Percentiles rank a stretch among this genome's conserved stretches.
phyloP scores from a whole-genome alignment of 2,888 invertebrate species.

The Pseudanteris insignis region DNA sequence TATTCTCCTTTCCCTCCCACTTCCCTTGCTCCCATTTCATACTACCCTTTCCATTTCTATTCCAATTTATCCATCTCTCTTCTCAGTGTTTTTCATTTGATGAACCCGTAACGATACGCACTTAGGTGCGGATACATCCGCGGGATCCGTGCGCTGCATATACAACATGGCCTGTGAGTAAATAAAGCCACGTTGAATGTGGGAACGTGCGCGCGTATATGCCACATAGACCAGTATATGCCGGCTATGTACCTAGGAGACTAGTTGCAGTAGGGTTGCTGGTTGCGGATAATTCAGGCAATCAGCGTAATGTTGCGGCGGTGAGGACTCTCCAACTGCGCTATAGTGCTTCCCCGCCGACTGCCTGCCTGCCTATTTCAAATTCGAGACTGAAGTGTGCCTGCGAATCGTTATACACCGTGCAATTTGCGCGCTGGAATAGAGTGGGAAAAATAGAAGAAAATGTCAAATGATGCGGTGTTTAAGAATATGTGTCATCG shows the following conservation, averaged over 20 bases:
- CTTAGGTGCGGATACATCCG: constrained; percentile 30
- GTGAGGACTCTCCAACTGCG: constrained; percentile 60
- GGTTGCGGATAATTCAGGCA: constrained; percentile 66
- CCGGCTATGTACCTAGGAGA: constrained; percentile 48
- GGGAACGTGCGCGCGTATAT: constrained; percentile 20
- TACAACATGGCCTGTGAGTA: constrained; percentile 28
- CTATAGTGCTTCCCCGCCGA: constrained; percentile 44
- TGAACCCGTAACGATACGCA: constrained; percentile 29
- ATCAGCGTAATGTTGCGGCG: constrained; percentile 64
- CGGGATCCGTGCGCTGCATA: constrained; percentile 28
- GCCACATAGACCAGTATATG: constrained; percentile 21
- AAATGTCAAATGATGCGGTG: constrained; percentile 9
- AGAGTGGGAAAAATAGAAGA: constrained; percentile 2
- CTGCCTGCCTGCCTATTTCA: constrained; percentile 36
- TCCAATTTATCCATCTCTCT: constrained; percentile 18
- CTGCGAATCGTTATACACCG: constrained; percentile 34
- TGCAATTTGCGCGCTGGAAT: constrained; percentile 8
- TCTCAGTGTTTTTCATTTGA: constrained; percentile 51
- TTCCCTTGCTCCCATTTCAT: no score
- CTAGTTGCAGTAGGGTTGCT: constrained; percentile 40
- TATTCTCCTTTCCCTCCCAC: constrained; percentile 2
- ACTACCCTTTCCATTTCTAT: no score
- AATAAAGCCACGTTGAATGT: constrained; percentile 15
- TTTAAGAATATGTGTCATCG: constrained; percentile 21
- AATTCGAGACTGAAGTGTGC: constrained; percentile 36